A percentile compares a stretch with the other conserved stretches of the same genome.
Conservation (phyloP, 2,113 vertebrate genomes). For the Odobenus rosmarus region DNA sequence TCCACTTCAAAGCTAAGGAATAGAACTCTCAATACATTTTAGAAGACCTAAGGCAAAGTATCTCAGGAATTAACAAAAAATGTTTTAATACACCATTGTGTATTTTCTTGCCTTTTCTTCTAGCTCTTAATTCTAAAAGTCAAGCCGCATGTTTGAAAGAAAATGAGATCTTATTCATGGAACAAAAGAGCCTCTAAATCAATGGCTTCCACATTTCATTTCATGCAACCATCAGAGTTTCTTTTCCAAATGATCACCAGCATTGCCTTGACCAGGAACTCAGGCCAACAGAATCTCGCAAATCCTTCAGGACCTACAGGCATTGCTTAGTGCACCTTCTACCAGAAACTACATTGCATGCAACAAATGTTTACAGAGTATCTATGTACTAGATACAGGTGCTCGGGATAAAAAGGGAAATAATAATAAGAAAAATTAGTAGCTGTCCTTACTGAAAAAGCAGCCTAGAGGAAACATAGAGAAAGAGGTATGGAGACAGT, state of each 20-base stretch:
- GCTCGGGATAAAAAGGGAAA: not conserved
- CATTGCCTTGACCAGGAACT: not conserved
- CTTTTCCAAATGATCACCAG: not conserved
- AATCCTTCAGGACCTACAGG: not conserved
- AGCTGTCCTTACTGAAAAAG: not conserved
- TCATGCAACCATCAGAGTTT: not conserved
- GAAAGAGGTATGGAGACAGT: no score
- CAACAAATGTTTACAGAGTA: not conserved
- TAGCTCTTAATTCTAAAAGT: conserved; percentile 29
- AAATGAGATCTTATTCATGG: not conserved
- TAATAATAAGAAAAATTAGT: not conserved
- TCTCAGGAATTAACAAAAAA: conserved; percentile 28
- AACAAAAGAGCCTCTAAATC: not conserved
- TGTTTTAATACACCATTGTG: not conserved
- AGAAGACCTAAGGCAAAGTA: not conserved
- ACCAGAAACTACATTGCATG: not conserved
- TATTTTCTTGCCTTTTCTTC: conserved; percentile 24
- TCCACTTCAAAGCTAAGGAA: conserved; percentile 63
- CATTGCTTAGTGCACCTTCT: not conserved
- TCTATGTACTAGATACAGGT: not conserved
- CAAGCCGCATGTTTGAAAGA: not conserved
- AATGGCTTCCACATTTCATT: not conserved
- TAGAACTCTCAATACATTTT: conserved; percentile 41
- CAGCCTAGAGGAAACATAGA: not conserved
- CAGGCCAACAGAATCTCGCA: not conserved